Evolutionary conservation across 1,140 invertebrate genomes (phyloP).

Genomic region (Brachionus plicatilis): DNA sequence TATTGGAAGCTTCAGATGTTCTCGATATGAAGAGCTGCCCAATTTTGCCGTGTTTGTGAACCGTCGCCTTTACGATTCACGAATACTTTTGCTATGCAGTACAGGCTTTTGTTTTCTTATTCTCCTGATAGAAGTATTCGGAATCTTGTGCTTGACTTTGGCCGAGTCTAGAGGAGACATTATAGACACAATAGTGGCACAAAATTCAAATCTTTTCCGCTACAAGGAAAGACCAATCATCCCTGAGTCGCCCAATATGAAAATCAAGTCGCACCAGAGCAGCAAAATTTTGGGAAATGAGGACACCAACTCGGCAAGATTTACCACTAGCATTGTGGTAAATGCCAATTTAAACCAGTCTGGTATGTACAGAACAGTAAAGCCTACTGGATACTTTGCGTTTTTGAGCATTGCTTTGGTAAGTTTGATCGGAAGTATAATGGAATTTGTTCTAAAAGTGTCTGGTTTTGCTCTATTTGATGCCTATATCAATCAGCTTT

Average conservation of each 20-base stretch:
- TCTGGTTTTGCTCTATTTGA: slow-evolving; percentile 28
- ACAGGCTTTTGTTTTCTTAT: slow-evolving; percentile 20
- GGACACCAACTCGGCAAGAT: not conserved
- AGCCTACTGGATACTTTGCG: slow-evolving; percentile 30
- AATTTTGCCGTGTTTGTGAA: slow-evolving; percentile 37
- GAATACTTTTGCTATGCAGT: slow-evolving; percentile 27
- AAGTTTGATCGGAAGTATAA: slow-evolving; percentile 14
- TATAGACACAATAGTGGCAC: slow-evolving; percentile 3
- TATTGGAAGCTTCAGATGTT: slow-evolving; percentile 10
- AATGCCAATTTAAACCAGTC: not conserved
- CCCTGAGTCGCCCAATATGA: not conserved
- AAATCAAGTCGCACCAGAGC: not conserved
- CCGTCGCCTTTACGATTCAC: slow-evolving; percentile 19
- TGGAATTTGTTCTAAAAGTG: slow-evolving; percentile 33
- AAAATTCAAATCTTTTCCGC: not conserved
- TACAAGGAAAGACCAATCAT: not conserved
- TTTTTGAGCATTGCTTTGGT: slow-evolving; percentile 34
- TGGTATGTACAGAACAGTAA: slow-evolving; percentile 3
- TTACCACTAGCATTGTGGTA: slow-evolving; percentile 28
- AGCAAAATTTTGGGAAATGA: not conserved
- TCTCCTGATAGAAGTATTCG: slow-evolving; percentile 10
- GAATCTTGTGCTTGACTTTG: not conserved
- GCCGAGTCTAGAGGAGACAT: slow-evolving; percentile 5
- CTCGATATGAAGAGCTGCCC: slow-evolving; percentile 20
- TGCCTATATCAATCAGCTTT: slow-evolving; percentile 2